These are phyloP conservation scores for Drosophila yooni DNA, from an alignment of 2,888 invertebrate genomes.

Conservation along the genomic window DNA sequence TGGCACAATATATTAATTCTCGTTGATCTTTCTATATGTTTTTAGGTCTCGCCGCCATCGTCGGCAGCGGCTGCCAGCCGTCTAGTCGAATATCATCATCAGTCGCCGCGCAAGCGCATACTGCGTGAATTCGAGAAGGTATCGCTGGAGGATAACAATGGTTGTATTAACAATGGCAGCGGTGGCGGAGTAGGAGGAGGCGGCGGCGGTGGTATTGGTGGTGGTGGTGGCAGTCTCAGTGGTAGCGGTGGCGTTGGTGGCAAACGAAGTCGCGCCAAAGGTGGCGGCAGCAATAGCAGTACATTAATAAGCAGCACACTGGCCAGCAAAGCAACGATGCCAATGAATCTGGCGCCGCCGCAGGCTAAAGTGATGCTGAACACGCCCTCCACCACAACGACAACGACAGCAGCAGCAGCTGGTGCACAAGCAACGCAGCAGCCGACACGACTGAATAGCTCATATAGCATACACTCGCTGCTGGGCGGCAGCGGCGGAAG, in stretches of 20 bases:
- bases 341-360: conserved; percentile 70
- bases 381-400: conserved; percentile 42
- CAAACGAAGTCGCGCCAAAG: conserved; percentile 87
- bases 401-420: conserved; percentile 36
- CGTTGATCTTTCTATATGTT: neutral
- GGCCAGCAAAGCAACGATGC: conserved; percentile 50
- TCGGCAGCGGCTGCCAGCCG: conserved; percentile 79
- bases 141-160: conserved; percentile 86
- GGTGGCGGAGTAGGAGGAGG: conserved; percentile 85
- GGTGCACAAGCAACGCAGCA: conserved; percentile 44
- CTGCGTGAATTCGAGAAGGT: conserved; percentile 92
- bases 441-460: conserved; percentile 87
- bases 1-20: neutral
- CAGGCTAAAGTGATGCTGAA: conserved; percentile 50
- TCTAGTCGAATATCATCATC: conserved; percentile 84
- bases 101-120: conserved; percentile 92
- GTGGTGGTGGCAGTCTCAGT: conserved; percentile 72
- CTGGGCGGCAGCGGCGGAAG: conserved; percentile 86
- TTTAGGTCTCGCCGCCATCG: conserved; percentile 78
- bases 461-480: conserved; percentile 94
- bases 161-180: conserved; percentile 84
- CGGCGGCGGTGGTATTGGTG: conserved; percentile 30
- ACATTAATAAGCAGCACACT: conserved; percentile 36
- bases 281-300: conserved; percentile 24
- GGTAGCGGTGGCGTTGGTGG: conserved; percentile 83